Percentiles rank a stretch among this genome's conserved stretches.
Conservation (phyloP, 2,797 vertebrate genomes). For the Paramormyrops hopkinsi region DNA sequence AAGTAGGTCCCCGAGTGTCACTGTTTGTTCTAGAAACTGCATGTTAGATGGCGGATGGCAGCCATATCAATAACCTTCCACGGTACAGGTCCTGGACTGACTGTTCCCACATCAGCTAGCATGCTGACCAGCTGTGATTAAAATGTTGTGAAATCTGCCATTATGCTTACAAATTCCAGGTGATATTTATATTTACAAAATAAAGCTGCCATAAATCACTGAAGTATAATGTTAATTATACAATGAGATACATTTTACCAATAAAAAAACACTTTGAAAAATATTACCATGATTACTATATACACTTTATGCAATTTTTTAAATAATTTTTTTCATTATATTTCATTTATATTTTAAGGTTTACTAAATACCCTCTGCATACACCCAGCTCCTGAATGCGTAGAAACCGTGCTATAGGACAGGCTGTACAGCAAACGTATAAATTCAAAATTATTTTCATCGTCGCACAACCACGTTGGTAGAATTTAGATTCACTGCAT, state of each 20-base stretch:
- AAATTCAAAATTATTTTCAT: neutral
- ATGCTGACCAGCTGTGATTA: neutral
- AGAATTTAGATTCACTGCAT: neutral
- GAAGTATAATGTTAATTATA: neutral
- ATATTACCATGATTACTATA: neutral
- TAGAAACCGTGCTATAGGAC: neutral
- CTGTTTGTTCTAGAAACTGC: neutral
- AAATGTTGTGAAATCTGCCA: neutral
- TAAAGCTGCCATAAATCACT: neutral
- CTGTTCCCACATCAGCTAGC: neutral
- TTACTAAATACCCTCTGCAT: neutral
- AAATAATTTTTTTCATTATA: neutral
- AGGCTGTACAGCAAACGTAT: neutral
- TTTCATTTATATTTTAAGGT: neutral
- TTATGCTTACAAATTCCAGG: neutral
- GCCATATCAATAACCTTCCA: neutral
- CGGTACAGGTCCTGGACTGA: neutral
- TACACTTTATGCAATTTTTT: neutral
- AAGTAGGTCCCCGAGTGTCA: neutral
- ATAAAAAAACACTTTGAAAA: neutral
- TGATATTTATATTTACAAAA: neutral
- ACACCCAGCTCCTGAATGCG: neutral
- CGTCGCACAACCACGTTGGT: neutral
- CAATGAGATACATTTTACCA: neutral
- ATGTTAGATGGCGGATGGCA: neutral